Conservation (phyloP, 2,113 vertebrate species). For the Rhabdornis inornatus region DNA sequence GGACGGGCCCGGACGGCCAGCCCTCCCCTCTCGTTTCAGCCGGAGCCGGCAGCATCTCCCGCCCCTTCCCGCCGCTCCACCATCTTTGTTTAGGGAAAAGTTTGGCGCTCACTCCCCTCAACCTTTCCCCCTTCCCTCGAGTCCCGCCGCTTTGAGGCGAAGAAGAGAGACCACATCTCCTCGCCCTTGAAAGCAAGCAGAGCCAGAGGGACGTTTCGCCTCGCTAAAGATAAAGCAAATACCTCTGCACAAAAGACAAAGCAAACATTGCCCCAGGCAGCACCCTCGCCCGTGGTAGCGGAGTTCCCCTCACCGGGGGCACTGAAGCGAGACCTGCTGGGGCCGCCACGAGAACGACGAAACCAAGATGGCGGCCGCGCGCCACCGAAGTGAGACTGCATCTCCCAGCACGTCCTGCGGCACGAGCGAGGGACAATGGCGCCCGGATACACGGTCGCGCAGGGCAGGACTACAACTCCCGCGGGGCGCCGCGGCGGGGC, state of each 20-base stretch:
- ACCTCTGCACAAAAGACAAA: background rate
- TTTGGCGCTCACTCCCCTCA: rapidly evolving
- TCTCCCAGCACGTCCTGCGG: background rate
- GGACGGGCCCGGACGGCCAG: rapidly evolving
- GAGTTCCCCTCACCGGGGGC: background rate
- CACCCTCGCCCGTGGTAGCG: background rate
- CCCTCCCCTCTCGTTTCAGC: background rate
- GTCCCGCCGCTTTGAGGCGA: background rate
- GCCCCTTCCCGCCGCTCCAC: background rate
- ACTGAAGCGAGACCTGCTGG: background rate
- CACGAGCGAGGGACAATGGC: rapidly evolving
- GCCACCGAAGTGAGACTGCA: background rate
- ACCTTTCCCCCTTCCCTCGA: rapidly evolving
- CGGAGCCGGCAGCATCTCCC: background rate
- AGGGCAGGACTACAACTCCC: background rate
- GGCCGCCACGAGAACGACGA: rapidly evolving
- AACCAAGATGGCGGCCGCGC: background rate
- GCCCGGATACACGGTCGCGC: rapidly evolving
- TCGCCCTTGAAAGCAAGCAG: background rate
- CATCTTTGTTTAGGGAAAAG: background rate
- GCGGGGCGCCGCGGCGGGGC: background rate
- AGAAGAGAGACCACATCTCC: background rate
- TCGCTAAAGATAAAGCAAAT: background rate
- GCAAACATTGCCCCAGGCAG: background rate
- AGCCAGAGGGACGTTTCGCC: background rate